Percentiles rank a stretch among this genome's conserved stretches.
phyloP scores from a whole-genome alignment of 2,113 vertebrate genomes.

The Notothenia rossii region DNA sequence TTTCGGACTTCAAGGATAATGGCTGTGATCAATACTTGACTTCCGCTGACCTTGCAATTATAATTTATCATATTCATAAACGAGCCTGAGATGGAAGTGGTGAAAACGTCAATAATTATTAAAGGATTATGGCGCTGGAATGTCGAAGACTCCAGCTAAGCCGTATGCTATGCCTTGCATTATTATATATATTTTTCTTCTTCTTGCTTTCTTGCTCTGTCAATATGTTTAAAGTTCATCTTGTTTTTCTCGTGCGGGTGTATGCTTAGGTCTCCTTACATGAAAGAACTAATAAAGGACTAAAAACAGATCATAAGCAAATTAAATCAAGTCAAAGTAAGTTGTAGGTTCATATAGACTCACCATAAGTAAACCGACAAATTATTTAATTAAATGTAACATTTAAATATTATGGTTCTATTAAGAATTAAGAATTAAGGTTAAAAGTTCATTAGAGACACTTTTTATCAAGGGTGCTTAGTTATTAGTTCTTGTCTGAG shows the following conservation, averaged over 20 bases:
- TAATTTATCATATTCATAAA: constrained; percentile 75
- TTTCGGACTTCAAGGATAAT: constrained; percentile 31
- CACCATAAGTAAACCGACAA: not conserved
- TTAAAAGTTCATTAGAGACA: not conserved
- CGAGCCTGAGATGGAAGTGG: constrained; percentile 51
- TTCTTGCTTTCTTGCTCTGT: constrained; percentile 11
- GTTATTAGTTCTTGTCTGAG: not conserved
- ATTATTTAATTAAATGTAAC: not conserved
- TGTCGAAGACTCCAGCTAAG: constrained; percentile 38
- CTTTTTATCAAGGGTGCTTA: not conserved
- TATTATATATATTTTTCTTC: constrained; percentile 2
- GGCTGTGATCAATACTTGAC: constrained; percentile 71
- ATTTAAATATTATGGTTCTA: not conserved
- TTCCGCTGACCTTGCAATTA: constrained; percentile 67
- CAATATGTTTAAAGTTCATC: constrained; percentile 1
- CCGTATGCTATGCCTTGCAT: constrained; percentile 32
- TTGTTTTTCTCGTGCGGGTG: constrained; percentile 12
- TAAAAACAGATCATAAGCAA: constrained; percentile 3
- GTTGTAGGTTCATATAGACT: not conserved
- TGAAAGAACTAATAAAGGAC: not conserved
- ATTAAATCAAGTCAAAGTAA: constrained; percentile 8
- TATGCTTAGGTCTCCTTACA: not conserved
- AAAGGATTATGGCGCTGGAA: constrained; percentile 50
- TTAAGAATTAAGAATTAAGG: not conserved
- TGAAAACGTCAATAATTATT: constrained; percentile 71